These are phyloP conservation scores for Dryocosmus kuriphilus DNA, from an alignment of 2,888 invertebrate genomes.

Conservation along the genomic window DNA sequence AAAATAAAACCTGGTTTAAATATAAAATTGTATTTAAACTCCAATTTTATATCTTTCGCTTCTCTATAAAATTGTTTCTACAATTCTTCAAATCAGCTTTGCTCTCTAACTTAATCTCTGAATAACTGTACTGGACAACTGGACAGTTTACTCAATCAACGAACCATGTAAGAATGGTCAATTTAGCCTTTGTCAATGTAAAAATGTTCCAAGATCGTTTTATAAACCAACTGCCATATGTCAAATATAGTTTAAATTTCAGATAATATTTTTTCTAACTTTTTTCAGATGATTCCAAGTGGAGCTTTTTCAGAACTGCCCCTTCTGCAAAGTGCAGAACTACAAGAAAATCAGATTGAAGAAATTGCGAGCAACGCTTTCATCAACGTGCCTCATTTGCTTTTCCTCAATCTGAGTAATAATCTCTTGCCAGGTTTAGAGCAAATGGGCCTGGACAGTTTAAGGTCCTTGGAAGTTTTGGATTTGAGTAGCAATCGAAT, in stretches of 20 bases:
- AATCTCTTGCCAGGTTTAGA: conserved; percentile 88
- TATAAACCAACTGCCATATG: too few species aligned
- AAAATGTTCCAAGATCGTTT: too few species aligned
- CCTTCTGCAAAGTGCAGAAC: conserved; percentile 85
- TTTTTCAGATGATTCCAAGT: conserved; percentile 81
- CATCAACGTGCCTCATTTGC: conserved; percentile 86
- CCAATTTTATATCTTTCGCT: not conserved
- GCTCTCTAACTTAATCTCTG: not conserved
- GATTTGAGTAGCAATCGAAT: conserved; percentile 91
- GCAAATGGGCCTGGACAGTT: conserved; percentile 85
- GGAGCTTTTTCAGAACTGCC: conserved; percentile 88
- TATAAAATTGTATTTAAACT: not conserved
- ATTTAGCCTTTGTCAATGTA: not conserved
- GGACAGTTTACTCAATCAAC: conserved; percentile 23
- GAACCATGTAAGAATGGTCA: conserved; percentile 7
- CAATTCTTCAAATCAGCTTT: not conserved
- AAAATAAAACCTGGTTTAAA: not conserved
- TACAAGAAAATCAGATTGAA: conserved; percentile 89
- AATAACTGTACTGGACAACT: conserved; percentile 35
- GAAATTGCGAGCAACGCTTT: conserved; percentile 88
- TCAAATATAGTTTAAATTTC: too few species aligned
- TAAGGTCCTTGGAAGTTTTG: conserved; percentile 89
- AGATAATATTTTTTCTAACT: not conserved
- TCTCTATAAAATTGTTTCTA: not conserved
- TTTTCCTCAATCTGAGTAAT: conserved; percentile 90